Base-by-base conservation (phyloP, 1,140 invertebrate species). In the Zelostemma sp. region DNA sequence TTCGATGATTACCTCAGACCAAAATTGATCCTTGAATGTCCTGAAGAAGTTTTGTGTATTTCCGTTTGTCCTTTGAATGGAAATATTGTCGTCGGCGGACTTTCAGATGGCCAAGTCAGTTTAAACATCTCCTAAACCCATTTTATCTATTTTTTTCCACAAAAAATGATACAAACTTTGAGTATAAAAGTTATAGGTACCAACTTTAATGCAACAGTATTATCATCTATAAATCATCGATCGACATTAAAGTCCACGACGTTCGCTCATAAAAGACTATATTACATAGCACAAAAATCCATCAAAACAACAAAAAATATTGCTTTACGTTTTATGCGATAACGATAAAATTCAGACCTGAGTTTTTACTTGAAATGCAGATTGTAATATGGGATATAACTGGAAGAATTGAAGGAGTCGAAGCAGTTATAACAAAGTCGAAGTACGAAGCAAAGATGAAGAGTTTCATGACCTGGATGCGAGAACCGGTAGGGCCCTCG, bases 321-420 rank as follows among this genome's bases (percentile, higher is more conserved):
- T n/a, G n/a, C n/a, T n/a, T n/a, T n/a, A n/a, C n/a, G n/a, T n/a
- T n/a, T n/a, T n/a, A n/a, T n/a, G n/a, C n/a, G n/a, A n/a, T n/a
- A n/a, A n/a, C n/a, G n/a, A n/a, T n/a, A n/a, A n/a, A n/a, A n/a
- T n/a, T n/a, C n/a, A n/a, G n/a, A n/a, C n/a, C n/a, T n/a, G n/a
- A n/a, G n/a, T n/a, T n/a, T n/a, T n/a, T n/a, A n/a, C 18, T 14
- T 56, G 1, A 3, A 38, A 47, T 48, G 9, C 16, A 92, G 85
- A 80, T 93, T 12, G 82, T 91, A 16, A 63, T 93, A 14, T 93
- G 92, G 92, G 91, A 93, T 77, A 85, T 93, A 31, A 88, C 87
- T 4, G 89, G 90, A 49, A 90, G 90, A 73, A 85, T 92, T 43
- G 87, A 91, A 67, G 86, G 87, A 64, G 82, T 90, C 0, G 90